These are phyloP conservation scores for Amaurobius ferox DNA, from an alignment of 2,888 invertebrate species.

Conservation along the genomic window DNA sequence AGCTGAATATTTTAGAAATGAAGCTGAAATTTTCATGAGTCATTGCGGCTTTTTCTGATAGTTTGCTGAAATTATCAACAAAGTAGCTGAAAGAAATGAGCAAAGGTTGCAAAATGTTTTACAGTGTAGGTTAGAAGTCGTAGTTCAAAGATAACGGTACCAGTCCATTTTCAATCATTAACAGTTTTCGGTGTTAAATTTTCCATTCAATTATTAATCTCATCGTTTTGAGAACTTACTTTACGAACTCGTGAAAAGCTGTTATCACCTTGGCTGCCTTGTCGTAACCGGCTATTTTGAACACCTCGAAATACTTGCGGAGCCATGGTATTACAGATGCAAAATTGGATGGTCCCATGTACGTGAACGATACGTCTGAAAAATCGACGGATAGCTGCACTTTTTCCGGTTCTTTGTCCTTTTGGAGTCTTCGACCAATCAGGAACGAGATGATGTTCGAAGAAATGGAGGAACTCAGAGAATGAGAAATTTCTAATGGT, in stretches of 20 bases:
- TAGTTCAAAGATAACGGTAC: too few species aligned
- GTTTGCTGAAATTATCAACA: too few species aligned
- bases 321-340: constrained; percentile 35
- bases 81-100: too few species aligned
- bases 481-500: constrained; percentile 31
- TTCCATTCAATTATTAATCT: too few species aligned
- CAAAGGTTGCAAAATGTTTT: too few species aligned
- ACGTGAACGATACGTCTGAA: constrained; percentile 25
- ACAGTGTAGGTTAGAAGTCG: too few species aligned
- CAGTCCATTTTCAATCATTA: too few species aligned
- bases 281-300: constrained; percentile 54
- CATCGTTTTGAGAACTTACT: constrained; percentile 35
- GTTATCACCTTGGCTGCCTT: constrained; percentile 20
- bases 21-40: too few species aligned
- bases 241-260: constrained; percentile 25
- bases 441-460: constrained; percentile 66
- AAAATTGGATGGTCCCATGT: constrained; percentile 28
- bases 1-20: too few species aligned
- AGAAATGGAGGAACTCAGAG: constrained; percentile 31
- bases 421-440: constrained; percentile 37
- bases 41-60: too few species aligned
- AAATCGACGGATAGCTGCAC: constrained; percentile 35
- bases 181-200: too few species aligned
- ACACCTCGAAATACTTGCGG: constrained; percentile 33
- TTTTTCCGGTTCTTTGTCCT: constrained; percentile 36